Conservation (phyloP, 2,888 invertebrate genomes). For the Microdon myrmicae region DNA sequence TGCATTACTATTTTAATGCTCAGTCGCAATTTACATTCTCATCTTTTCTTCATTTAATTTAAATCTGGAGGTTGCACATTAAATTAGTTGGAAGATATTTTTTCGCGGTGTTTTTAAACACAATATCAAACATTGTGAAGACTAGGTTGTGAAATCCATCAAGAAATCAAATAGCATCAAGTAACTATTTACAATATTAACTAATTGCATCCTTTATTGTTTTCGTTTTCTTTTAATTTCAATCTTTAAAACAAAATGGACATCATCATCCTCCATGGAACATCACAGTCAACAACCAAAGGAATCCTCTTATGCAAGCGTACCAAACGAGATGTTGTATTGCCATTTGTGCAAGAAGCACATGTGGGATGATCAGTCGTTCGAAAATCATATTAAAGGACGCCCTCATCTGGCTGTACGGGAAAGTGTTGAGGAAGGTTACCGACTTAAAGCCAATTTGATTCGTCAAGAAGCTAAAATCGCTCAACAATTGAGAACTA, state of each 20-base stretch:
- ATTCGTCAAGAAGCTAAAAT: slow-evolving; percentile 85
- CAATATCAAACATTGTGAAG: too few species aligned
- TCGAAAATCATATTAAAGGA: slow-evolving; percentile 80
- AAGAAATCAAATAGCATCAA: too few species aligned
- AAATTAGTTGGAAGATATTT: too few species aligned
- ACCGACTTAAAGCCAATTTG: slow-evolving; percentile 66
- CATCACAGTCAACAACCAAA: slow-evolving; percentile 40
- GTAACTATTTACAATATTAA: slow-evolving; percentile 1
- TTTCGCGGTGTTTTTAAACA: too few species aligned
- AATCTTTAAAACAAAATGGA: neutral
- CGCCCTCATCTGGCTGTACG: slow-evolving; percentile 67
- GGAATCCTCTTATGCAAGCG: slow-evolving; percentile 65
- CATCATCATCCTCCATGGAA: too few species aligned
- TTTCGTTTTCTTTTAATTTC: neutral
- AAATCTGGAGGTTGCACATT: too few species aligned
- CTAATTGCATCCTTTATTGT: slow-evolving; percentile 6
- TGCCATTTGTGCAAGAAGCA: slow-evolving; percentile 87
- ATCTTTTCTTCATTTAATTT: too few species aligned
- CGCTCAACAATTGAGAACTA: slow-evolving; percentile 73
- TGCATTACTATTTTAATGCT: too few species aligned
- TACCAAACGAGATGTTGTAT: slow-evolving; percentile 71
- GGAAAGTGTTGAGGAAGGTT: slow-evolving; percentile 66
- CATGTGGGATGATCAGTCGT: slow-evolving; percentile 81
- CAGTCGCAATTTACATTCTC: too few species aligned
- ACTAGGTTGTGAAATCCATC: too few species aligned